phyloP scores from a whole-genome alignment of 2,797 vertebrate species.

The Cheirogaleus major region DNA sequence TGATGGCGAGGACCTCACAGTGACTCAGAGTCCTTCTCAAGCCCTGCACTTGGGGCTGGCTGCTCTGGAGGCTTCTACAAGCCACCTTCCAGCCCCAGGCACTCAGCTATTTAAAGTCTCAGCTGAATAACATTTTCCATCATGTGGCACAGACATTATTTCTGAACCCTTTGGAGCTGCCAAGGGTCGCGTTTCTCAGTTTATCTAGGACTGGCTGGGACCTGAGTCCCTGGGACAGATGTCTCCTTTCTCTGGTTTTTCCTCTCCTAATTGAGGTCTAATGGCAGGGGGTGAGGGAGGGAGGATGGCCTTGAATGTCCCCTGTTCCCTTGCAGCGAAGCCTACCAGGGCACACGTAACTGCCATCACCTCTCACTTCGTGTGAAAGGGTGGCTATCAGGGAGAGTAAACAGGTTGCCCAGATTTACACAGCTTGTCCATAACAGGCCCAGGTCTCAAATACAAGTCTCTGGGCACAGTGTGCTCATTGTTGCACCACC shows the following conservation, averaged over 20 bases:
- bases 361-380: neutral
- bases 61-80: neutral
- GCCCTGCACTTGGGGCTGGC: neutral
- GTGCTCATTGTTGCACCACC: neutral
- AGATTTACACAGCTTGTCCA: neutral
- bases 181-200: neutral
- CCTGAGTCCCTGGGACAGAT: neutral
- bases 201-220: conserved; percentile 44
- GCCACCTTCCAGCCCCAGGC: neutral
- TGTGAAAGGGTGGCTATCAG: neutral
- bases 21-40: neutral
- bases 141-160: neutral
- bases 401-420: neutral
- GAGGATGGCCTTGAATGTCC: neutral
- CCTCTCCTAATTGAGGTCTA: neutral
- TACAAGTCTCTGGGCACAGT: neutral
- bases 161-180: neutral
- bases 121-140: conserved; percentile 43
- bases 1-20: rapidly evolving
- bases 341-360: too few species aligned
- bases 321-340: neutral
- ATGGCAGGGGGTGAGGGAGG: neutral
- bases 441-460: neutral
- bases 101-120: conserved; percentile 38
- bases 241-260: neutral